Evolutionary conservation across 2,888 invertebrate genomes (phyloP), one percentile per base, ranked within the genome.

Genomic region (Campoplex capitator): DNA sequence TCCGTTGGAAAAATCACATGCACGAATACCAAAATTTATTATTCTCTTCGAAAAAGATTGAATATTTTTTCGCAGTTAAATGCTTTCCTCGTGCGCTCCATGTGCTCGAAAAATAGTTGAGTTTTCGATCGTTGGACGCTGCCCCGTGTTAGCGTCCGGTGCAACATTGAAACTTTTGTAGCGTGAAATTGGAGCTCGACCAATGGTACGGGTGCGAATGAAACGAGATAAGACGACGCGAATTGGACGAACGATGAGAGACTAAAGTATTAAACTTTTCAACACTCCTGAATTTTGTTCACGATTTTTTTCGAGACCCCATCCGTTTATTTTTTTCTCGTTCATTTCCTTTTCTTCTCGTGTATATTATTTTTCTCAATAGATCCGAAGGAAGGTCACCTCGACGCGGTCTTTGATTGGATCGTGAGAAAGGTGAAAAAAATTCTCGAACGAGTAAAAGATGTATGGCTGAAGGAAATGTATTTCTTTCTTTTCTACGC

Each of bases 181-280:
- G 85, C 87, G 88, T 89, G 83, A 89, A 89, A 89, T 89, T 89
- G 89, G 80, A 84, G 74, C 87, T 83, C 80, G 80, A 84, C 81
- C 73, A 62, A 32, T 51, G 51, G 16, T 45, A 77, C 23, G 65
- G 54, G 75, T 81, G 76, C 35, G 32, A 67, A 68, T 58, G 42
- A 70, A 42, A 32, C 32, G 16, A 58, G 18, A 78, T 78, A 56
- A 58, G 16, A 35, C 35, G n/a, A 67, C n/a, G 1, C 35, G 42
- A 54, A 67, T 23, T 67, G 7, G 68, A 13, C 32, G 54, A 68
- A 23, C 32, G 56, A 78, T 70, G 79, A 70, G 23, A 54, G 28
- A 79, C 11, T 54, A 68, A 80, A 73, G 65, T 83, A 86, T 80
- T 73, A 80, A 83, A 83, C 51, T 54, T 56, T 76, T 67, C 18